phyloP scores from a whole-genome alignment of 2,797 vertebrate species.

The Arctocebus calabarensis region DNA sequence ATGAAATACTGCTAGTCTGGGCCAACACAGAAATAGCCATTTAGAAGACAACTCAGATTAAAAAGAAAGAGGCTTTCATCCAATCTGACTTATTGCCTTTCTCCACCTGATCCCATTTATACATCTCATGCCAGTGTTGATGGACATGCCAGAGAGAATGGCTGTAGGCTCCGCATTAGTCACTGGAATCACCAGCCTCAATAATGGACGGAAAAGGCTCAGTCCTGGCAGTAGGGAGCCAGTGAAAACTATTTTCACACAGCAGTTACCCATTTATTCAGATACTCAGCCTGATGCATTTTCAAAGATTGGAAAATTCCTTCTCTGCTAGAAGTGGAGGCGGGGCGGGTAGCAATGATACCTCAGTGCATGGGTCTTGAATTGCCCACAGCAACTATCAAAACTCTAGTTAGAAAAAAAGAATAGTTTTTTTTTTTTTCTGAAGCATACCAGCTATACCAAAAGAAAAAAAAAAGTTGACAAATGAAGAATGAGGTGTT shows the following conservation, averaged over 20 bases:
- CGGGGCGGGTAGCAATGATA: neutral
- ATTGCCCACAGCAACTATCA: neutral
- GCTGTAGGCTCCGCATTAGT: conserved; percentile 64
- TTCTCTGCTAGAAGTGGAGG: neutral
- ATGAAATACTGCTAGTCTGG: conserved; percentile 28
- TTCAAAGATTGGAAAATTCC: conserved; percentile 20
- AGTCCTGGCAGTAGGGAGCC: conserved; percentile 41
- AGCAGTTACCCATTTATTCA: conserved; percentile 66
- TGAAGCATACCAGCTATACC: neutral
- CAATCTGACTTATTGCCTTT: conserved; percentile 62
- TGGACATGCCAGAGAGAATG: conserved; percentile 50
- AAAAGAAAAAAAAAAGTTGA: conserved; percentile 7
- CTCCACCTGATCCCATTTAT: conserved; percentile 61
- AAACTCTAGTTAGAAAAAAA: neutral
- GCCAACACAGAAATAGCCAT: conserved; percentile 44
- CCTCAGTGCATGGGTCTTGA: neutral
- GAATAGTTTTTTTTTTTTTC: neutral
- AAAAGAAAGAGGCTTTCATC: conserved; percentile 20
- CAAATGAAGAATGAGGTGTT: neutral
- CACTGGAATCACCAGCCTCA: conserved; percentile 61
- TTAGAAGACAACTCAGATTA: conserved; percentile 56
- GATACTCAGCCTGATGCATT: neutral
- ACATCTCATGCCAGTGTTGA: conserved; percentile 13
- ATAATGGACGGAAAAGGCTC: conserved; percentile 72
- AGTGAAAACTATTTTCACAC: conserved; percentile 54